A percentile compares a stretch with the other conserved stretches of the same genome.
phyloP scores from a whole-genome alignment of 2,113 vertebrate genomes.

The Cromileptes altivelis region DNA sequence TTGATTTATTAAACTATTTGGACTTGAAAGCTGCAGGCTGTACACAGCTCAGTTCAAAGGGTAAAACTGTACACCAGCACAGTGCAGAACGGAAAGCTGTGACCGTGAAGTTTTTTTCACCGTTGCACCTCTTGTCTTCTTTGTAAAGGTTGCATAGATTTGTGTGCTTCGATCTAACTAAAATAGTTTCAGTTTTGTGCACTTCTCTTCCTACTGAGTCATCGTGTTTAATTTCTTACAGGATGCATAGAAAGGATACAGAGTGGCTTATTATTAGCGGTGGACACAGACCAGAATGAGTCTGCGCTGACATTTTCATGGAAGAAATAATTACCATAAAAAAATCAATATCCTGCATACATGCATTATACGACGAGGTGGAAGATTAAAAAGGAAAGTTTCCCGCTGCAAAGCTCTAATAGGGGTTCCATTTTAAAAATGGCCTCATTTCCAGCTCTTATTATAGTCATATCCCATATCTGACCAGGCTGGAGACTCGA shows the following conservation, averaged over 20 bases:
- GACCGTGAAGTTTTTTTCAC: background rate
- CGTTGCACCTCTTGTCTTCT: background rate
- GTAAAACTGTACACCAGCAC: background rate
- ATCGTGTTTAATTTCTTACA: background rate
- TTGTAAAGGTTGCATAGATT: background rate
- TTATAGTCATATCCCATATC: conserved; percentile 50
- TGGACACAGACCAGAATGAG: conserved; percentile 36
- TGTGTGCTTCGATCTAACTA: background rate
- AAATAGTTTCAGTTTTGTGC: background rate
- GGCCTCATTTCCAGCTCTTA: conserved; percentile 58
- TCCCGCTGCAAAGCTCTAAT: conserved; percentile 46
- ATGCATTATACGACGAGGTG: conserved; percentile 34
- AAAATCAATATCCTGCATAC: conserved; percentile 56
- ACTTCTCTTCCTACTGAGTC: background rate
- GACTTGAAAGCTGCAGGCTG: background rate
- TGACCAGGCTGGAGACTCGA: conserved; percentile 40
- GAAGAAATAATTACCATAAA: conserved; percentile 53
- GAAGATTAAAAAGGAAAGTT: conserved; percentile 61
- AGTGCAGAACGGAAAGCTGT: background rate
- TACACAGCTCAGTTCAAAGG: background rate
- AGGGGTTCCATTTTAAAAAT: conserved; percentile 55
- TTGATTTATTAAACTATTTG: background rate
- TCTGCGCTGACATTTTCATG: conserved; percentile 35
- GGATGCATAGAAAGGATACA: conserved; percentile 6
- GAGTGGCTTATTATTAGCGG: conserved; percentile 53